Evolutionary conservation across 2,888 invertebrate species (phyloP), one percentile per base, ranked within the genome.

Genomic region (Diogma glabrata): DNA sequence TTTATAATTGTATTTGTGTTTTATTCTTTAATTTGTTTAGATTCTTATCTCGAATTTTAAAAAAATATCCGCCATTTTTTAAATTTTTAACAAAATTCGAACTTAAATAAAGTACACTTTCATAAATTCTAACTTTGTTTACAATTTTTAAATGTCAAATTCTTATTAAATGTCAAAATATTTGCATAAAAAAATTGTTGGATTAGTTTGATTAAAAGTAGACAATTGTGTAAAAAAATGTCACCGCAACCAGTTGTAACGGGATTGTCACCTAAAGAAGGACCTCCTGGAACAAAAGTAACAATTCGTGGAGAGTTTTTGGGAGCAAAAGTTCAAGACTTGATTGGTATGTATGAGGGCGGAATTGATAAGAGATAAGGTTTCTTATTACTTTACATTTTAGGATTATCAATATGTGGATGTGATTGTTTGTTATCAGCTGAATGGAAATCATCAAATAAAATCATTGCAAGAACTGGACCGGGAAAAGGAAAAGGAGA

Each of bases 191-290:
- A n/a, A n/a, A n/a, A n/a, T n/a, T n/a, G n/a, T n/a, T n/a, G n/a
- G n/a, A n/a, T n/a, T n/a, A n/a, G n/a, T n/a, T n/a, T n/a, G n/a
- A n/a, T n/a, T n/a, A n/a, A n/a, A n/a, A n/a, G n/a, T n/a, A n/a
- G n/a, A n/a, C n/a, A n/a, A n/a, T n/a, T n/a, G n/a, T n/a, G n/a
- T n/a, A 28, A 19, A 17, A 47, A 49, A 43, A 82, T 84, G 84
- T 81, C 79, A 50, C 84, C 83, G 54, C 82, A 84, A 57, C 92
- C 92, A 9, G 82, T 90, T 51, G 94, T 96, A 16, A 95, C 95
- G 40, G 99, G 99, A 20, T 81, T 99, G 55, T 97, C 97, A 4
- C 99, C 99, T 0, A 97, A 95, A 64, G 97, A 99, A 73, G 99
- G 97, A 1, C 92, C 93, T 38, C 96, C 96, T 9, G 96, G 97